These are phyloP conservation scores for Lampris megalopsis DNA, from an alignment of 2,113 vertebrate species.

Conservation along the genomic window DNA sequence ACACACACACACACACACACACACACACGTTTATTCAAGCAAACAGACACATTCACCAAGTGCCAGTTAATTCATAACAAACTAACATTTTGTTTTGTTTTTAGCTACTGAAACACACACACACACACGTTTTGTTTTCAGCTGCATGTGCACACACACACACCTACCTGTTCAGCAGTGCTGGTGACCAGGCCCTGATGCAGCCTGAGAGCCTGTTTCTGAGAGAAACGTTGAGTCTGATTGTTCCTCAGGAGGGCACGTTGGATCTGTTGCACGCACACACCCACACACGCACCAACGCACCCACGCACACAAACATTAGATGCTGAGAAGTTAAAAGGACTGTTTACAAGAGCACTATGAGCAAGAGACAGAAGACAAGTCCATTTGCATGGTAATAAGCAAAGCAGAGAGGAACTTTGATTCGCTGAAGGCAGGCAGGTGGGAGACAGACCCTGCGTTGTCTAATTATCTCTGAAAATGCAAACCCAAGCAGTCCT, in stretches of 20 bases:
- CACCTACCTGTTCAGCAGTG: slow-evolving; percentile 89
- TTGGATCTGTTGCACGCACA: slow-evolving; percentile 84
- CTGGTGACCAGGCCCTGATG: slow-evolving; percentile 91
- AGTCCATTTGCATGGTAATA: slow-evolving; percentile 72
- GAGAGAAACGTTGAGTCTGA: slow-evolving; percentile 88
- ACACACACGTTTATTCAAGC: neutral
- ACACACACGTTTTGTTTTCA: slow-evolving; percentile 15
- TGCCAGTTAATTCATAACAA: neutral
- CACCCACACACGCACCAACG: slow-evolving; percentile 32
- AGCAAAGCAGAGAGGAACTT: slow-evolving; percentile 49
- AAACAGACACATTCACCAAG: neutral
- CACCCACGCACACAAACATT: slow-evolving; percentile 19
- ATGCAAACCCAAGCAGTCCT: slow-evolving; percentile 34
- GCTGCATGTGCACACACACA: slow-evolving; percentile 81
- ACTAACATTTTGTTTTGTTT: neutral
- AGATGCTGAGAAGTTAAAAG: slow-evolving; percentile 26
- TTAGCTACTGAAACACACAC: too few relatives aligned
- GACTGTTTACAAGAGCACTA: slow-evolving; percentile 67
- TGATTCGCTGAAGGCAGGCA: slow-evolving; percentile 56
- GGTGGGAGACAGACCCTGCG: slow-evolving; percentile 35
- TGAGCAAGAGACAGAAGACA: slow-evolving; percentile 50
- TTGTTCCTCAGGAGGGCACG: slow-evolving; percentile 90
- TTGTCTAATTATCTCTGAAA: slow-evolving; percentile 45
- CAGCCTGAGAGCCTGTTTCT: slow-evolving; percentile 89
- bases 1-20: neutral